phyloP scores from a whole-genome alignment of 92 coral and sea anemone species.

The Parazoanthus atlanticus region DNA sequence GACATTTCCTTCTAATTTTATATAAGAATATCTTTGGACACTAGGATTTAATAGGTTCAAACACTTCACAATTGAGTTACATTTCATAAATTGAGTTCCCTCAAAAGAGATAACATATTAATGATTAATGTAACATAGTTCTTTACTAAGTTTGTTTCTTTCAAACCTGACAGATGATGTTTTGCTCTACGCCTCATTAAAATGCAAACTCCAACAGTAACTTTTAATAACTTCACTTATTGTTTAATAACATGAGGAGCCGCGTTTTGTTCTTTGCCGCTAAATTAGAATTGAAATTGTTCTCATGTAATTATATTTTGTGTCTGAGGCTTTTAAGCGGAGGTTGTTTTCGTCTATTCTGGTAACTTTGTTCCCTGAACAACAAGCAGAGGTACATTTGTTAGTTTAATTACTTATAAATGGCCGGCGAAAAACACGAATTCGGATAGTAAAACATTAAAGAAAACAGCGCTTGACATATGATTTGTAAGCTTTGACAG shows the following conservation, averaged over 20 bases:
- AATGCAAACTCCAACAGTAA: neutral
- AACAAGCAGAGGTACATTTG: neutral
- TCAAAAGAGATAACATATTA: neutral
- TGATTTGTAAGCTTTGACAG: neutral
- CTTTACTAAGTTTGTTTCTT: neutral
- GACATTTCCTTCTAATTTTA: no score
- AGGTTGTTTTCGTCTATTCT: neutral
- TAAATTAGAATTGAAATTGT: neutral
- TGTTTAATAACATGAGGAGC: conserved; percentile 9
- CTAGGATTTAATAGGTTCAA: neutral
- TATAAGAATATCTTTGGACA: neutral
- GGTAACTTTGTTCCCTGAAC: neutral
- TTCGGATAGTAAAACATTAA: neutral
- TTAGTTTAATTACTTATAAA: neutral
- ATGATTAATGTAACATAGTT: neutral
- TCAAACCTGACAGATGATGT: conserved; percentile 8
- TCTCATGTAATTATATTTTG: conserved; percentile 17
- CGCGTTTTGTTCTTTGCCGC: conserved; percentile 3
- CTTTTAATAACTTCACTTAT: neutral
- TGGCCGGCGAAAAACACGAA: neutral
- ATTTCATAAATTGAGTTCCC: neutral
- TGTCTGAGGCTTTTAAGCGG: neutral
- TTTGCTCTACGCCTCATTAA: neutral
- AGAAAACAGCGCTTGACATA: neutral
- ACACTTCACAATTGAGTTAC: neutral